These are phyloP conservation scores for Thunnus albacares DNA, from an alignment of 2,797 vertebrate species.

Conservation along the genomic window DNA sequence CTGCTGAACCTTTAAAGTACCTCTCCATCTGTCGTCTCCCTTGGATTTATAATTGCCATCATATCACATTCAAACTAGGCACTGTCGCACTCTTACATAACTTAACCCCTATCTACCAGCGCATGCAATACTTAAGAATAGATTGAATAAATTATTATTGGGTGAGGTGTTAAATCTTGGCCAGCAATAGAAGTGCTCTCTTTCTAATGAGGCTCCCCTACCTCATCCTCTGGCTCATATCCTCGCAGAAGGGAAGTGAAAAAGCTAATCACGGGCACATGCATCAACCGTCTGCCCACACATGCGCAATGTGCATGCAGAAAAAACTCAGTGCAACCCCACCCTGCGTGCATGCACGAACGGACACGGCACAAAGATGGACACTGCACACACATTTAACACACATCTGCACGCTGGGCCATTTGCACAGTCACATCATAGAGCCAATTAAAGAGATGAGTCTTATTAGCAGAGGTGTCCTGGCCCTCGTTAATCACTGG, in stretches of 20 bases:
- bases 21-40: conserved; percentile 73
- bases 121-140: conserved; percentile 79
- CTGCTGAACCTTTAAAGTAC: conserved; percentile 76
- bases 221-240: conserved; percentile 52
- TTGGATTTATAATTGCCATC: conserved; percentile 80
- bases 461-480: conserved; percentile 84
- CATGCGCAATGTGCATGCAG: conserved; percentile 16
- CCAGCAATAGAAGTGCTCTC: conserved; percentile 68
- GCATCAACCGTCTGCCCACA: conserved; percentile 20
- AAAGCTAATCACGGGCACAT: conserved; percentile 60
- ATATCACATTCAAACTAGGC: conserved; percentile 76
- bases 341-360: conserved; percentile 23
- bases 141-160: conserved; percentile 83
- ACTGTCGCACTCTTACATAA: conserved; percentile 75
- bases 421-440: conserved; percentile 72
- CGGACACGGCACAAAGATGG: conserved; percentile 19
- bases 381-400: conserved; percentile 10
- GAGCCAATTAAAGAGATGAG: conserved; percentile 87
- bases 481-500: conserved; percentile 79
- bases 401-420: conserved; percentile 32
- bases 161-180: conserved; percentile 78
- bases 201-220: conserved; percentile 75
- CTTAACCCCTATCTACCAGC: conserved; percentile 67
- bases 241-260: conserved; percentile 34
- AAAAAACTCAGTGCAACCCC: conserved; percentile 11